These are phyloP conservation scores for Neotoxoptera formosana DNA, from an alignment of 1,140 invertebrate species.

Conservation along the genomic window DNA sequence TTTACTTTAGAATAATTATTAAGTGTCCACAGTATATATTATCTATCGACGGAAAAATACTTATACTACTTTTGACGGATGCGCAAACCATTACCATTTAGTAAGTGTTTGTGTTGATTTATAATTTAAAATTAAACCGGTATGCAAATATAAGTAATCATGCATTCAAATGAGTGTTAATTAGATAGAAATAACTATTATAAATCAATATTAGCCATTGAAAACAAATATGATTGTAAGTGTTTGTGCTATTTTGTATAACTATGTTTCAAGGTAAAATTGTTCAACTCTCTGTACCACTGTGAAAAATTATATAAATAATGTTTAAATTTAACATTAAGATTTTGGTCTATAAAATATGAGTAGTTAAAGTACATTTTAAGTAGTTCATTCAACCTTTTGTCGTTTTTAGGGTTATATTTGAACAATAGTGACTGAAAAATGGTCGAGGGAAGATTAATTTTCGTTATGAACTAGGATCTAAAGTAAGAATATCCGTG, in stretches of 20 bases:
- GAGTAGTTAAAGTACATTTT: background rate
- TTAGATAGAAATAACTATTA: background rate
- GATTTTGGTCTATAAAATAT: background rate
- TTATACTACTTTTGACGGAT: background rate
- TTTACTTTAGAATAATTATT: too few relatives aligned
- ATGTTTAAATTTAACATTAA: background rate
- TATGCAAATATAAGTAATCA: background rate
- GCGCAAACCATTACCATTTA: background rate
- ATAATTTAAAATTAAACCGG: background rate
- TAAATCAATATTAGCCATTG: background rate
- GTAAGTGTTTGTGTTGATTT: background rate
- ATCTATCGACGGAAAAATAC: background rate
- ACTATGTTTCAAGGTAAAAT: background rate
- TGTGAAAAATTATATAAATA: background rate
- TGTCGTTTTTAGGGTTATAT: background rate
- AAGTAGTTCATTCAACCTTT: background rate
- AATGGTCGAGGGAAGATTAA: background rate
- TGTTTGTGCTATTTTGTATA: background rate
- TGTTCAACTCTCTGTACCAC: background rate
- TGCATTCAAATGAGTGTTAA: background rate
- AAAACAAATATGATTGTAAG: background rate
- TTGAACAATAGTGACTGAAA: constrained; percentile 7
- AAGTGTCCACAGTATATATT: too few relatives aligned
- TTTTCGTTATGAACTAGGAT: background rate
- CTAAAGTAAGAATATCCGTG: background rate